Evolutionary conservation across 2,888 invertebrate species (phyloP).

Genomic region (Sclerodermus sp.): DNA sequence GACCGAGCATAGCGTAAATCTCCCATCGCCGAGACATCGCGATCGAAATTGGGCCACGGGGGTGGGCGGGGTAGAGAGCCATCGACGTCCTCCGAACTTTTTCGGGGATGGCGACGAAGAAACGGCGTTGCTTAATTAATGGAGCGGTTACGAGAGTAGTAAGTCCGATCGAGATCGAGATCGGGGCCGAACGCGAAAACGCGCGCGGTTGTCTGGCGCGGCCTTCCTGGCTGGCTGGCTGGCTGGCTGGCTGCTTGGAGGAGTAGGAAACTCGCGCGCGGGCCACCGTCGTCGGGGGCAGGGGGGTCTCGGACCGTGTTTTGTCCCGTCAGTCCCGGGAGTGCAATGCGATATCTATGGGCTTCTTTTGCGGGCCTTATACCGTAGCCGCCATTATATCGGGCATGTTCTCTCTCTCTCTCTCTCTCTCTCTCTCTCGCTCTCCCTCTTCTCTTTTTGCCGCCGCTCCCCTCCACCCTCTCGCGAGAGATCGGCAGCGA

Average conservation of each 20-base stretch:
- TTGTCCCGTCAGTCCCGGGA: slow-evolving; percentile 56
- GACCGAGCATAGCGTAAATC: slow-evolving; percentile 2
- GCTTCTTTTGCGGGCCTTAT: slow-evolving; percentile 48
- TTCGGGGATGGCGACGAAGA: slow-evolving; percentile 5
- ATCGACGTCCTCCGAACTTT: too few relatives aligned
- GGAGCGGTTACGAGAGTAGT: slow-evolving; percentile 50
- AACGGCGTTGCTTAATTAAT: slow-evolving; percentile 45
- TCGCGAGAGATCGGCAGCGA: too few relatives aligned
- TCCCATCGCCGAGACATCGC: too few relatives aligned
- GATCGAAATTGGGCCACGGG: background rate
- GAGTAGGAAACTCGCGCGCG: slow-evolving; percentile 34
- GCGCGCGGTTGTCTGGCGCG: too few relatives aligned
- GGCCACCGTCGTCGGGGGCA: slow-evolving; percentile 41
- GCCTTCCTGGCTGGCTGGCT: too few relatives aligned
- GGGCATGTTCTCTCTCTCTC: slow-evolving; percentile 6
- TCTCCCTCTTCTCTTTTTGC: slow-evolving; percentile 1
- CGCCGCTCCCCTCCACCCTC: slow-evolving; percentile 1
- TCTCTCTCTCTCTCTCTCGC: too few relatives aligned
- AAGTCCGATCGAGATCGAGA: slow-evolving; percentile 24
- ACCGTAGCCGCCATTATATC: slow-evolving; percentile 45
- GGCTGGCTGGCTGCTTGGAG: slow-evolving; percentile 18
- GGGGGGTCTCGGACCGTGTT: slow-evolving; percentile 43
- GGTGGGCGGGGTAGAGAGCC: too few relatives aligned
- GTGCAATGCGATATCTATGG: slow-evolving; percentile 56
- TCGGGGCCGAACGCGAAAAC: slow-evolving; percentile 21